Evolutionary conservation across 2,888 invertebrate genomes (phyloP).

Genomic region (Eupithecia exiguata): DNA sequence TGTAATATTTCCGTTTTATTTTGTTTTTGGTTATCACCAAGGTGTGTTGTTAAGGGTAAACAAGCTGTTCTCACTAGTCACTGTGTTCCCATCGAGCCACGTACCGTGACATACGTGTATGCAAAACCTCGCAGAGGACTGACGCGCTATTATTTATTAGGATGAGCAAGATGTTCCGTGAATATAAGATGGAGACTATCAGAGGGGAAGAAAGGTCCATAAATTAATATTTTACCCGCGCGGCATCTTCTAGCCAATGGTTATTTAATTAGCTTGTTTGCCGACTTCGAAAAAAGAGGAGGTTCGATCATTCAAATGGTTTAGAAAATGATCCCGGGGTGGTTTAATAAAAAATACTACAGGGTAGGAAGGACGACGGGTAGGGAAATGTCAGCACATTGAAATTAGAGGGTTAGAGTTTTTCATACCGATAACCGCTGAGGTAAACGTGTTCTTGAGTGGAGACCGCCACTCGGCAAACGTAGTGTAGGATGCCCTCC

Average conservation of each 20-base stretch:
- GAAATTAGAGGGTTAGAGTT: too few species aligned
- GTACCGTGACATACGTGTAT: conserved; percentile 27
- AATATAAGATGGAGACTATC: neutral
- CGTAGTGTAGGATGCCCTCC: too few species aligned
- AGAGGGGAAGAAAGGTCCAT: neutral
- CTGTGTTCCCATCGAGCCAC: conserved; percentile 3
- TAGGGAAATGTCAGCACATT: too few species aligned
- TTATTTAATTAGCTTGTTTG: neutral
- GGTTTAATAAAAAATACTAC: too few species aligned
- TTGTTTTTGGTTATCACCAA: neutral
- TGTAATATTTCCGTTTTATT: neutral
- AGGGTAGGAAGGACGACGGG: too few species aligned
- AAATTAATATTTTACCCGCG: neutral
- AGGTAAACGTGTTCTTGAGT: too few species aligned
- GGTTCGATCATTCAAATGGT: too few species aligned
- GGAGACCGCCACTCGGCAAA: too few species aligned
- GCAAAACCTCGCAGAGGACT: conserved; percentile 22
- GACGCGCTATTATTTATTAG: conserved; percentile 18
- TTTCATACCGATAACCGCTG: too few species aligned
- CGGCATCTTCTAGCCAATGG: neutral
- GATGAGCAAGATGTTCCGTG: conserved; percentile 8
- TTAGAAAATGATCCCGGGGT: too few species aligned
- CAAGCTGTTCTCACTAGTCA: neutral
- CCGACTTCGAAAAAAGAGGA: neutral
- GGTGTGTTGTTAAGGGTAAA: neutral